phyloP scores from a whole-genome alignment of 2,113 vertebrate species.

The Anseranas semipalmata region DNA sequence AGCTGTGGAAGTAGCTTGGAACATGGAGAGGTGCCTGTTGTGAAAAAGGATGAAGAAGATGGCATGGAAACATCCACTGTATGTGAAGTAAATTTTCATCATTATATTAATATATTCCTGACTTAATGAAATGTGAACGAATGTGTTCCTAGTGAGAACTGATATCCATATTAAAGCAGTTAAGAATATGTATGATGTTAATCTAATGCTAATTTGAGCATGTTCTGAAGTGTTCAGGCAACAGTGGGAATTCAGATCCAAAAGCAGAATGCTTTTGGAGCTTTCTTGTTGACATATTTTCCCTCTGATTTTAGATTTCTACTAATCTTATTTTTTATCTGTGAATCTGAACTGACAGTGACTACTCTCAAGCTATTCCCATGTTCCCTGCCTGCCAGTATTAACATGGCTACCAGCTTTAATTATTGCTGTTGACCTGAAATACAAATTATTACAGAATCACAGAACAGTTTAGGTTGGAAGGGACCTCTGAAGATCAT shows the following conservation, averaged over 20 bases:
- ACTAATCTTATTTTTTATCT: not conserved
- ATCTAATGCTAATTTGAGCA: not conserved
- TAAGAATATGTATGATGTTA: conserved; percentile 20
- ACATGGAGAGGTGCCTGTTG: conserved; percentile 76
- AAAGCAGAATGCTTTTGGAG: not conserved
- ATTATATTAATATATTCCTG: conserved; percentile 29
- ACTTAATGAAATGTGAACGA: conserved; percentile 14
- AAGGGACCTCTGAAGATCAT: not conserved
- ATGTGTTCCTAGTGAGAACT: not conserved
- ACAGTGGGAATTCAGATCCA: not conserved
- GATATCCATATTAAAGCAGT: not conserved
- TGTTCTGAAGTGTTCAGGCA: not conserved
- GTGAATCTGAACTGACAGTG: not conserved
- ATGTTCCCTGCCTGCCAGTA: not conserved
- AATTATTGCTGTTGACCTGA: not conserved
- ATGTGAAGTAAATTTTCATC: conserved; percentile 42
- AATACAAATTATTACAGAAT: not conserved
- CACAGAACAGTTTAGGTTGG: not conserved
- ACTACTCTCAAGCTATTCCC: not conserved
- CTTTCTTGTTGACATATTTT: not conserved
- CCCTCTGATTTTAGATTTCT: not conserved
- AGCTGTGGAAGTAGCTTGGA: conserved; percentile 76
- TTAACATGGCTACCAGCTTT: not conserved
- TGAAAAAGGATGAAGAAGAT: conserved; percentile 57
- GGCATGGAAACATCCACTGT: conserved; percentile 56